phyloP scores from a whole-genome alignment of 2,797 vertebrate genomes.

The Cuculus canorus region DNA sequence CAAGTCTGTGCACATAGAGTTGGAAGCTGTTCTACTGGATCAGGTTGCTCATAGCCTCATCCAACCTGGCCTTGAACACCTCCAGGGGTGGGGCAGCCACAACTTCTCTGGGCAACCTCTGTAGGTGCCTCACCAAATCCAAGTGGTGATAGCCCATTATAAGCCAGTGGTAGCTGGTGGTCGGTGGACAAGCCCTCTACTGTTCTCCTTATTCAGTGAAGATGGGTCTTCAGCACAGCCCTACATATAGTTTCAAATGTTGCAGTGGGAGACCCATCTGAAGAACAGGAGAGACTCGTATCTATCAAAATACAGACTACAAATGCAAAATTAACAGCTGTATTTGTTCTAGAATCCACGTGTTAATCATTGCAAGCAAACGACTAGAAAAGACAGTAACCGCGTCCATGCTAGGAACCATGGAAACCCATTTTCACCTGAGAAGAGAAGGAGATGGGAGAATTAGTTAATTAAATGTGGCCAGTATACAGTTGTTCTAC shows the following conservation, averaged over 20 bases:
- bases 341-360: conserved; percentile 1
- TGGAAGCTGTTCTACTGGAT: too few relatives aligned
- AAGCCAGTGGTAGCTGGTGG: background rate
- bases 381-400: background rate
- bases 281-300: accelerated
- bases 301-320: background rate
- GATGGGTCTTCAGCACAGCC: background rate
- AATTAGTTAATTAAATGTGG: conserved; percentile 61
- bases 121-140: too few relatives aligned
- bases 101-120: too few relatives aligned
- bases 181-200: background rate
- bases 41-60: too few relatives aligned
- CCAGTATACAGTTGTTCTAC: background rate
- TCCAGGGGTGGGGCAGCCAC: too few relatives aligned
- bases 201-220: background rate
- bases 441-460: conserved; percentile 19
- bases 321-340: background rate
- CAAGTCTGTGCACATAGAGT: too few relatives aligned
- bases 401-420: background rate
- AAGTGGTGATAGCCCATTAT: accelerated
- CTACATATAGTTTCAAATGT: background rate
- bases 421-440: conserved; percentile 56
- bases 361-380: conserved; percentile 1
- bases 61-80: too few relatives aligned
- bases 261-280: background rate